These are phyloP conservation scores for Rhynchomys soricoides DNA, from an alignment of 2,113 vertebrate genomes.

Conservation along the genomic window DNA sequence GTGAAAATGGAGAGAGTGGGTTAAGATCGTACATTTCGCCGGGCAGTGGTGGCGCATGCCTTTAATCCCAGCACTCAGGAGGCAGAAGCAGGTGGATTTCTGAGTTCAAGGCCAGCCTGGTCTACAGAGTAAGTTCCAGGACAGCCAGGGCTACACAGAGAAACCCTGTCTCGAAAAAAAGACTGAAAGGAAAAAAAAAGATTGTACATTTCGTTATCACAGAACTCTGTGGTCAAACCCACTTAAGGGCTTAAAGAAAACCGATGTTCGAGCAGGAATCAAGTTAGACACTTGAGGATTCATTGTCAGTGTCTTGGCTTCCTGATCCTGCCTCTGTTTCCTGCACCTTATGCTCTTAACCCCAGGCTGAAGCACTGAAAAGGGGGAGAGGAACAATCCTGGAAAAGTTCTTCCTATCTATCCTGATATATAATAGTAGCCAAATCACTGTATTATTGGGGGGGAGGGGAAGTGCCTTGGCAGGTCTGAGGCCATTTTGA, in stretches of 20 bases:
- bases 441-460: neutral
- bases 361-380: neutral
- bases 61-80: too few species aligned
- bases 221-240: neutral
- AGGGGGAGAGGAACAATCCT: neutral
- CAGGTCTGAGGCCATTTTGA: neutral
- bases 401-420: neutral
- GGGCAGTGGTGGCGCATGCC: too few species aligned
- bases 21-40: neutral
- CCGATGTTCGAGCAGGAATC: neutral
- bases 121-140: too few species aligned
- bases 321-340: neutral
- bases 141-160: too few species aligned
- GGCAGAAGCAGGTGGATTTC: too few species aligned
- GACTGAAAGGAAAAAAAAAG: too few species aligned
- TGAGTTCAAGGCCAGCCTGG: too few species aligned
- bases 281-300: slow-evolving; percentile 1
- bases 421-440: neutral
- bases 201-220: neutral
- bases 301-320: too few species aligned
- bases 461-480: neutral
- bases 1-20: neutral
- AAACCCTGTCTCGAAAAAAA: too few species aligned
- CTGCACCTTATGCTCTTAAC: neutral
- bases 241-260: neutral